phyloP scores from a whole-genome alignment of 1,140 invertebrate genomes.

The Rhyacophila brunnea region DNA sequence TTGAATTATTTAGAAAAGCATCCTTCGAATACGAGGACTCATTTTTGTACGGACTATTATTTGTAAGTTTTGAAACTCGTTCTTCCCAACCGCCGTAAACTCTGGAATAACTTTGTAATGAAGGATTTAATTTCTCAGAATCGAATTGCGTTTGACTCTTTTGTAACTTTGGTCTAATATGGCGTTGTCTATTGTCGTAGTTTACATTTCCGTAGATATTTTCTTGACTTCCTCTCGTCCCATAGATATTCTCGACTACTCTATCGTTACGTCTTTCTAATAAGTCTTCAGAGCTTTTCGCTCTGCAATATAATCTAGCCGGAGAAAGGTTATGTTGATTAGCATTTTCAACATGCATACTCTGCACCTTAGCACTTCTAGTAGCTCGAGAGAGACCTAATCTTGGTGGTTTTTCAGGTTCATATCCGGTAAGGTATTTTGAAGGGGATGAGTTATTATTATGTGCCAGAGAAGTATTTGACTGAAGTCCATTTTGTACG shows the following conservation, averaged over 20 bases:
- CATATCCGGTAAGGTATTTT: slow-evolving; percentile 52
- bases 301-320: slow-evolving; percentile 49
- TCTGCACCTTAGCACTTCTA: slow-evolving; percentile 52
- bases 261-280: slow-evolving; percentile 40
- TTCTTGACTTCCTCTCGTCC: slow-evolving; percentile 19
- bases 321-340: slow-evolving; percentile 38
- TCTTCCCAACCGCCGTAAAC: slow-evolving; percentile 53
- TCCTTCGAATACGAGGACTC: slow-evolving; percentile 8
- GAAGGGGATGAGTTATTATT: slow-evolving; percentile 38
- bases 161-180: slow-evolving; percentile 10
- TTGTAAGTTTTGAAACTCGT: slow-evolving; percentile 39
- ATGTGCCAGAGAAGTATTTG: neutral
- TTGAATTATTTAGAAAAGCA: slow-evolving; percentile 1
- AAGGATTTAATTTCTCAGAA: slow-evolving; percentile 11
- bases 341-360: slow-evolving; percentile 47
- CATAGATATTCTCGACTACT: slow-evolving; percentile 10
- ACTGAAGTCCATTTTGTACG: slow-evolving; percentile 9
- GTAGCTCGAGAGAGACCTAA: slow-evolving; percentile 49
- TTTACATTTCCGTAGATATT: slow-evolving; percentile 24
- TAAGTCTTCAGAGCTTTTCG: slow-evolving; percentile 52
- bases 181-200: slow-evolving; percentile 8
- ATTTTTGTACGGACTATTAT: slow-evolving; percentile 14
- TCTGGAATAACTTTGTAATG: slow-evolving; percentile 40
- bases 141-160: slow-evolving; percentile 6
- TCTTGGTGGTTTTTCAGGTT: slow-evolving; percentile 54